Evolutionary conservation across 2,797 vertebrate genomes (phyloP).

Genomic region (Liparis tanakae): DNA sequence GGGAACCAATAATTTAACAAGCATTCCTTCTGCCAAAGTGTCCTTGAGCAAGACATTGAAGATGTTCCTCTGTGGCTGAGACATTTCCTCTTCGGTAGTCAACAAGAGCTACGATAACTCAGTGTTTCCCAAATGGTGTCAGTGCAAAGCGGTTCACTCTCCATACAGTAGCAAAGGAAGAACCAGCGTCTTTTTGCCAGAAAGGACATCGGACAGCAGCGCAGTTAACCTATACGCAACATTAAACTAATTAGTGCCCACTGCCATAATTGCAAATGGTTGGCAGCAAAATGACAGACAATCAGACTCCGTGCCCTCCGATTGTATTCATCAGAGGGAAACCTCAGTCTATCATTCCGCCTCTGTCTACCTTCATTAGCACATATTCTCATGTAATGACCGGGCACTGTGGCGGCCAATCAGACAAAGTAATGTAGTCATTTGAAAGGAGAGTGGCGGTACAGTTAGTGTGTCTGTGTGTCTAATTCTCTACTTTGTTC

Average conservation of each 20-base stretch:
- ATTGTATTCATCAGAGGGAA: conserved; percentile 56
- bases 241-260: conserved; percentile 52
- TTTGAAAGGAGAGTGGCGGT: conserved; percentile 41
- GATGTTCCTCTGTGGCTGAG: conserved; percentile 4
- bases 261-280: conserved; percentile 48
- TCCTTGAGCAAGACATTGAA: conserved; percentile 23
- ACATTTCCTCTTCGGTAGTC: conserved; percentile 22
- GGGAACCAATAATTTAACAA: too few species aligned
- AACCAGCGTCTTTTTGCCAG: conserved; percentile 36
- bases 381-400: conserved; percentile 47
- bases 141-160: conserved; percentile 16
- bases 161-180: conserved; percentile 34
- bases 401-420: conserved; percentile 50
- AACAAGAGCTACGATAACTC: conserved; percentile 37
- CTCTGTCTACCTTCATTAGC: conserved; percentile 63
- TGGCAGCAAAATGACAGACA: conserved; percentile 54
- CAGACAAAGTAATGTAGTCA: conserved; percentile 43
- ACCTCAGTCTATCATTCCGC: conserved; percentile 58
- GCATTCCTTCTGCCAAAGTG: conserved; percentile 5
- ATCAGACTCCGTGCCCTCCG: conserved; percentile 44
- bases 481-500: conserved; percentile 60
- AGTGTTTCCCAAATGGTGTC: conserved; percentile 29
- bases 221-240: conserved; percentile 60
- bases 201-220: conserved; percentile 24
- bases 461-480: conserved; percentile 41